Base-by-base conservation (phyloP, 2,797 vertebrate genomes). In the Poecilia gillii region DNA sequence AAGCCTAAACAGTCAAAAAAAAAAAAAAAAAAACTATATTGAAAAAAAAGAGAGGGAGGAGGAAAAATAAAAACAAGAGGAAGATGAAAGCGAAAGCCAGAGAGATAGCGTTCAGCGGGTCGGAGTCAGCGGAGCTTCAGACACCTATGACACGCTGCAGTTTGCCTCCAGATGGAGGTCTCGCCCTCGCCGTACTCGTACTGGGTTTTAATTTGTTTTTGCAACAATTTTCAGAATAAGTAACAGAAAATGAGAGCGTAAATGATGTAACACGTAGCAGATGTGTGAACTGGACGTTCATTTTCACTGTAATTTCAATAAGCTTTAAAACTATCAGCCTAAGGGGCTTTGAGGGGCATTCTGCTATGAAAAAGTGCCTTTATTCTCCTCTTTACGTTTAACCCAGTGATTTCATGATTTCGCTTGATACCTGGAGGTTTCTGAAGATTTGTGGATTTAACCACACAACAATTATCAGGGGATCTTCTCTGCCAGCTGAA, bases 1-100 rank as follows among this genome's bases (percentile, higher is more conserved):
- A 55, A 66, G 72, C 81, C 80, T 80, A 86, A 88, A 83, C 23
- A 20, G 64, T 83, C 79, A 82, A 43, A 77, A 76, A 79, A 89
- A 80, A 79, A 73, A n/a, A n/a, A n/a, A n/a, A 84, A 45, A 25
- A 76, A 72, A 33, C 41, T 41, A 53, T 13, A 28, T 4, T 62
- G 28, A 20, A 7, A 51, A 49, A 64, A 66, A 16, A 23, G 6
- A 68, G 74, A 73, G 81, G 39, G 46, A 1, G 45, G 43, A 28
- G 74, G 57, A 68, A 75, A 41, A 76, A 51, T 5, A 72, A 51
- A 73, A 46, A 72, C 47, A 33, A 81, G 77, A 84, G 49, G 20
- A 11, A n/a, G 13, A 28, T 71, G 59, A 31, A 82, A 45, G 81
- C 28, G n/a, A 41, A 45, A 70, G 39, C 12, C 25, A 43, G 68